These are phyloP conservation scores for Temnothorax nylanderi DNA, from an alignment of 1,140 invertebrate species.

Conservation along the genomic window DNA sequence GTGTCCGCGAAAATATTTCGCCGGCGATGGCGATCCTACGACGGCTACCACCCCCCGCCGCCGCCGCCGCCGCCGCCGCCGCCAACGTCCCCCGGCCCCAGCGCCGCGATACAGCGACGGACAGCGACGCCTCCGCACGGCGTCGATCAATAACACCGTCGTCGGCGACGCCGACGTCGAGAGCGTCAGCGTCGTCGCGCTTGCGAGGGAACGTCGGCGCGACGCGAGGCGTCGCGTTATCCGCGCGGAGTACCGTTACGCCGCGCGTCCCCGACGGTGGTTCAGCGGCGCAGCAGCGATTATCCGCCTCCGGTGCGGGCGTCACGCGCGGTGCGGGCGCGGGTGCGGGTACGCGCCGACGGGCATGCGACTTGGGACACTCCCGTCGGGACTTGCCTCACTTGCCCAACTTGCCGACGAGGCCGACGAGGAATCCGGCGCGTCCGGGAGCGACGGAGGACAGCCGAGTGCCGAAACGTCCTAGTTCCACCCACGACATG, in stretches of 20 bases:
- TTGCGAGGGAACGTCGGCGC: constrained; percentile 67
- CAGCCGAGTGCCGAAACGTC: constrained; percentile 18
- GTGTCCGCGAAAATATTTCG: constrained; percentile 1
- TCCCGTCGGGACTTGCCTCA: background rate
- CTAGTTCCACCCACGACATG: constrained; percentile 72
- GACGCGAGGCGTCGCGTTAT: constrained; percentile 56
- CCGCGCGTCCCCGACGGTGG: background rate
- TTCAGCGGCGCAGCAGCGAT: background rate
- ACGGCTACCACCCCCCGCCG: background rate
- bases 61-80: constrained; percentile 16
- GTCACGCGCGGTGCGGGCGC: too few relatives aligned
- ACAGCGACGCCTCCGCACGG: constrained; percentile 70
- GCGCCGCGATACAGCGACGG: constrained; percentile 42
- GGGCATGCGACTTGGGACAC: constrained; percentile 47
- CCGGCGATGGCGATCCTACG: constrained; percentile 40
- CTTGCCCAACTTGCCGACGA: too few relatives aligned
- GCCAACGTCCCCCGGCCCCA: background rate
- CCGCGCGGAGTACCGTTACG: constrained; percentile 36
- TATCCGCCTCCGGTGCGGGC: too few relatives aligned
- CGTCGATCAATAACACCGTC: constrained; percentile 74
- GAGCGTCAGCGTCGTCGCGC: constrained; percentile 70
- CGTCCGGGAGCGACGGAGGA: background rate
- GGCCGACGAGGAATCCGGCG: constrained; percentile 39
- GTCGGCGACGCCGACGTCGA: constrained; percentile 70
- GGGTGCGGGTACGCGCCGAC: background rate